These are phyloP conservation scores for Pachycephus smyrnensis DNA, from an alignment of 2,888 invertebrate species.

Conservation along the genomic window DNA sequence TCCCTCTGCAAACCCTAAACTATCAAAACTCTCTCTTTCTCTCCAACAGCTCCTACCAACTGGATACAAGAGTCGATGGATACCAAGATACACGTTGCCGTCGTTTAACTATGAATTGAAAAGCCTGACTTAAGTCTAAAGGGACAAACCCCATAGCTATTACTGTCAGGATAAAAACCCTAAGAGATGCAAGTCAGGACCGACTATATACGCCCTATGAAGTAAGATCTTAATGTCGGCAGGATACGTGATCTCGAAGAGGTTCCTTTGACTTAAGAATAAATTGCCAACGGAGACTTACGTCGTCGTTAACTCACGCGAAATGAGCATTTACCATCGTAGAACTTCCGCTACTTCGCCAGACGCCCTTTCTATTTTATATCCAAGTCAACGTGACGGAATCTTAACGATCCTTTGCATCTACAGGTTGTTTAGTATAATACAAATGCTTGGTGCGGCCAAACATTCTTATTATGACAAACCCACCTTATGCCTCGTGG, in stretches of 20 bases:
- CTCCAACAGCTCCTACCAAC: neutral
- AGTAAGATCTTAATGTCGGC: neutral
- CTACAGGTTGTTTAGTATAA: neutral
- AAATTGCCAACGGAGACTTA: neutral
- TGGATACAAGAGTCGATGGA: constrained; percentile 1
- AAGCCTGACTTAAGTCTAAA: neutral
- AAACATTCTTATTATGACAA: neutral
- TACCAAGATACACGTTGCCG: neutral
- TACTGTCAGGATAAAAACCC: neutral
- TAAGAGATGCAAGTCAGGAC: neutral
- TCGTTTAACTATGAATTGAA: neutral
- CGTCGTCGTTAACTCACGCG: neutral
- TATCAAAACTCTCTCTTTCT: neutral
- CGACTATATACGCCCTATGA: neutral
- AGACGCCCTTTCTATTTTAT: neutral
- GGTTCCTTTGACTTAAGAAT: neutral
- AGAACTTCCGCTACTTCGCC: neutral
- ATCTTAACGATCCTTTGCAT: neutral
- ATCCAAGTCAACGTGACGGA: neutral
- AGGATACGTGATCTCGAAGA: neutral
- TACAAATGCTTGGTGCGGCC: neutral
- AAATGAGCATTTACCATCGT: neutral
- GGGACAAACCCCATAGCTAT: neutral
- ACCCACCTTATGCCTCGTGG: neutral
- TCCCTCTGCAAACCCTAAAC: neutral